Conservation (phyloP, 2,888 invertebrate species). For the Drosophila seclusa region DNA sequence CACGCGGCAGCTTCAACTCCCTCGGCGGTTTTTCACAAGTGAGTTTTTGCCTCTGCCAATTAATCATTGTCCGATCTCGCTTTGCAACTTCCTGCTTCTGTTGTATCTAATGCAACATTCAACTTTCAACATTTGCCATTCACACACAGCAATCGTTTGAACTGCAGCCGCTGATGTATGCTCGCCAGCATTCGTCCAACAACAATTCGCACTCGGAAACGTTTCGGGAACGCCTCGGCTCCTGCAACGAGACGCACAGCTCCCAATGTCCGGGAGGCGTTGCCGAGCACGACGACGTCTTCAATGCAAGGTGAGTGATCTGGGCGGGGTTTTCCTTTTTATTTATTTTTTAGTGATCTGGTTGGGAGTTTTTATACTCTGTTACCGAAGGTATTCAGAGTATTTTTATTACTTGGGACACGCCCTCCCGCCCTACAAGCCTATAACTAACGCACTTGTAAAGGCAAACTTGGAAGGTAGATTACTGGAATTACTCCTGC, state of each 20-base stretch:
- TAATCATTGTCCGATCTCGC: constrained; percentile 67
- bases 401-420: too few species aligned
- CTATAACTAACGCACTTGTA: not conserved
- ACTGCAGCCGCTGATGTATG: constrained; percentile 80
- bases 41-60: constrained; percentile 62
- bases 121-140: constrained; percentile 17
- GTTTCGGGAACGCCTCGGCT: constrained; percentile 84
- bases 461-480: not conserved
- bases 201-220: constrained; percentile 78
- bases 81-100: constrained; percentile 71
- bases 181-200: constrained; percentile 78
- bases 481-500: not conserved
- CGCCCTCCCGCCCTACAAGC: not conserved
- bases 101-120: constrained; percentile 17
- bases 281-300: constrained; percentile 83
- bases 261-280: constrained; percentile 64
- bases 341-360: not conserved
- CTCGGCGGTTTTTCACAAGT: constrained; percentile 82
- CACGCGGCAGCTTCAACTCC: constrained; percentile 83
- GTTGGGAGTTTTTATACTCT: not conserved
- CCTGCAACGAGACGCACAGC: constrained; percentile 83
- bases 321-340: not conserved
- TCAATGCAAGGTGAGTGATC: constrained; percentile 82
- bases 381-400: not conserved
- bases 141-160: constrained; percentile 77